Evolutionary conservation across 2,113 vertebrate species (phyloP).

Genomic region (Protomyctophum bolini): DNA sequence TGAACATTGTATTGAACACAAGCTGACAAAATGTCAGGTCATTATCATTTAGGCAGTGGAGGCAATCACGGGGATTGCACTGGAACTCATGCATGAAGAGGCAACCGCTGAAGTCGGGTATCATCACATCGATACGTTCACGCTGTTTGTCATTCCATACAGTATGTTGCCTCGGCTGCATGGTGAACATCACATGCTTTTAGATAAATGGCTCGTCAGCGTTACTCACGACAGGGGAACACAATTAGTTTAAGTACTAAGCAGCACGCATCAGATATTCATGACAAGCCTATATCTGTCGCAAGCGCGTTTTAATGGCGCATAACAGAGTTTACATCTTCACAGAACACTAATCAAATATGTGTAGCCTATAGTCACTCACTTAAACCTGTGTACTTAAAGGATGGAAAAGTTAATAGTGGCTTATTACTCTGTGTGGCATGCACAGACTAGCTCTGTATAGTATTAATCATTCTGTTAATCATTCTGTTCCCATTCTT

Average conservation of each 20-base stretch:
- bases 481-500: too few species aligned
- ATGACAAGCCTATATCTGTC: slow-evolving; percentile 53
- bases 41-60: slow-evolving; percentile 20
- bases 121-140: slow-evolving; percentile 42
- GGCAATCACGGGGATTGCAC: slow-evolving; percentile 16
- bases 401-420: neutral
- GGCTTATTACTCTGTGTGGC: slow-evolving; percentile 17
- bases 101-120: slow-evolving; percentile 34
- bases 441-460: neutral
- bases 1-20: slow-evolving; percentile 38
- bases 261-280: slow-evolving; percentile 40
- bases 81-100: slow-evolving; percentile 46
- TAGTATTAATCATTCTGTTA: too few species aligned
- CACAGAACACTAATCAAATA: slow-evolving; percentile 48
- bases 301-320: slow-evolving; percentile 49
- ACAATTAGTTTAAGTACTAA: slow-evolving; percentile 68
- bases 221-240: slow-evolving; percentile 50
- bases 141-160: slow-evolving; percentile 48
- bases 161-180: slow-evolving; percentile 27
- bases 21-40: slow-evolving; percentile 41
- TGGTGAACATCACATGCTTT: slow-evolving; percentile 16
- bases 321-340: slow-evolving; percentile 48
- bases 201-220: slow-evolving; percentile 46
- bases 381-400: neutral
- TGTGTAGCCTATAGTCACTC: slow-evolving; percentile 18